Percentiles rank a stretch among this genome's conserved stretches.
Evolutionary conservation across 2,888 invertebrate species (phyloP).

Genomic region (Chrysolina oricalcia): DNA sequence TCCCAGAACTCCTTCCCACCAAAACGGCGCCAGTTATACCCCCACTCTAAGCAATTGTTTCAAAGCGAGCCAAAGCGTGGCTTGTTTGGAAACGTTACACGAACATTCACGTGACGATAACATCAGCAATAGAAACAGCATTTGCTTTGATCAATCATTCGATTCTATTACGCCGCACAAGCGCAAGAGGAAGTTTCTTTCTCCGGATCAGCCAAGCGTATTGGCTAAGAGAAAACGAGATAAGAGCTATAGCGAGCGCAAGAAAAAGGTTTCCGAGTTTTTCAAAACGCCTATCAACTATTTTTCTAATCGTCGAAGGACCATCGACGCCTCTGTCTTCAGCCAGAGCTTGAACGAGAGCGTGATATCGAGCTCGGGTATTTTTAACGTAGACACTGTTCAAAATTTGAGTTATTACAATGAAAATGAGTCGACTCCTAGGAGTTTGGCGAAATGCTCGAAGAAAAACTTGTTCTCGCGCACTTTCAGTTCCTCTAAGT

Average conservation of each 20-base stretch:
- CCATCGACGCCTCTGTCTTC: constrained; percentile 64
- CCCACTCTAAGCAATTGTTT: constrained; percentile 42
- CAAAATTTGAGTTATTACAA: constrained; percentile 63
- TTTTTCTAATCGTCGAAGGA: constrained; percentile 68
- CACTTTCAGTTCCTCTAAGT: constrained; percentile 69
- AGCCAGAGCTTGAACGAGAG: constrained; percentile 66
- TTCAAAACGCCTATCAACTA: constrained; percentile 69
- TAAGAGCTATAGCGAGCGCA: constrained; percentile 65
- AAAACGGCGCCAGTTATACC: constrained; percentile 46
- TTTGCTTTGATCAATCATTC: constrained; percentile 60
- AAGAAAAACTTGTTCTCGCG: constrained; percentile 68
- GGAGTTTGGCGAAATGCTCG: constrained; percentile 57
- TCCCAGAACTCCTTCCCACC: constrained; percentile 48
- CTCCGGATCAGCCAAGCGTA: constrained; percentile 58
- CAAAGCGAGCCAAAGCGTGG: constrained; percentile 48
- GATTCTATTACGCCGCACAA: constrained; percentile 56
- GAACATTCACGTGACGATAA: constrained; percentile 65
- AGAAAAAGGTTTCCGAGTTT: constrained; percentile 66
- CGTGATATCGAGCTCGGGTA: constrained; percentile 67
- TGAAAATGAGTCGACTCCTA: constrained; percentile 51
- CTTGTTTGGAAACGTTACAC: constrained; percentile 63
- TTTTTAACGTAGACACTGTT: constrained; percentile 67
- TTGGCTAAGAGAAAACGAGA: constrained; percentile 64
- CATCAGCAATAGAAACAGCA: constrained; percentile 55
- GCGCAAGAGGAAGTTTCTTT: constrained; percentile 58